A percentile compares a stretch with the other conserved stretches of the same genome.
These are phyloP conservation scores for Halictus quadricinctus DNA, from an alignment of 2,888 invertebrate species.

Conservation along the genomic window DNA sequence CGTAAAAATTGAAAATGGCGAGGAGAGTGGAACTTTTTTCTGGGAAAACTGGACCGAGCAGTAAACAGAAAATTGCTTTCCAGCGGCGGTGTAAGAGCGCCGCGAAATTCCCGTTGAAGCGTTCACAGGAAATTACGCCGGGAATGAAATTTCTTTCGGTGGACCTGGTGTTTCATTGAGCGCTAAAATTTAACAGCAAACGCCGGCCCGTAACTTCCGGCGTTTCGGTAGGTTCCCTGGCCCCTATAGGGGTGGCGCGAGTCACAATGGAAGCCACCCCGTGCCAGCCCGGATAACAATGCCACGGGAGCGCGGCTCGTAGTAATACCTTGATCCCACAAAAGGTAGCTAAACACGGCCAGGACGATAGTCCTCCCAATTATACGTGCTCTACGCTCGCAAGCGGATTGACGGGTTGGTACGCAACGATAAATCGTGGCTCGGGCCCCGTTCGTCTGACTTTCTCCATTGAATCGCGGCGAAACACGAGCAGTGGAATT, in stretches of 20 bases:
- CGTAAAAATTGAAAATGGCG: background rate
- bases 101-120: slow-evolving; percentile 3
- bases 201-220: slow-evolving; percentile 50
- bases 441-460: slow-evolving; percentile 37
- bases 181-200: slow-evolving; percentile 59
- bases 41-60: background rate
- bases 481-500: slow-evolving; percentile 16
- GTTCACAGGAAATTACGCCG: slow-evolving; percentile 29
- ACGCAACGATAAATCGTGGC: slow-evolving; percentile 46
- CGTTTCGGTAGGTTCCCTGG: slow-evolving; percentile 41
- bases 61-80: background rate
- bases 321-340: slow-evolving; percentile 78
- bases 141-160: slow-evolving; percentile 42
- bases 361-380: slow-evolving; percentile 73
- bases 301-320: slow-evolving; percentile 54
- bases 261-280: slow-evolving; percentile 65
- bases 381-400: slow-evolving; percentile 64
- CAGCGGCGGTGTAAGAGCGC: background rate
- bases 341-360: slow-evolving; percentile 73
- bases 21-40: background rate
- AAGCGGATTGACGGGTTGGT: slow-evolving; percentile 48
- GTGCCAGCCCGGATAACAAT: slow-evolving; percentile 65
- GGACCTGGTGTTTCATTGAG: slow-evolving; percentile 53
- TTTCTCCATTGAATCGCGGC: slow-evolving; percentile 46
- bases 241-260: slow-evolving; percentile 46